Evolutionary conservation across 2,888 invertebrate species (phyloP), one percentile per base, ranked within the genome.

Genomic region (Drosophila prolongata): DNA sequence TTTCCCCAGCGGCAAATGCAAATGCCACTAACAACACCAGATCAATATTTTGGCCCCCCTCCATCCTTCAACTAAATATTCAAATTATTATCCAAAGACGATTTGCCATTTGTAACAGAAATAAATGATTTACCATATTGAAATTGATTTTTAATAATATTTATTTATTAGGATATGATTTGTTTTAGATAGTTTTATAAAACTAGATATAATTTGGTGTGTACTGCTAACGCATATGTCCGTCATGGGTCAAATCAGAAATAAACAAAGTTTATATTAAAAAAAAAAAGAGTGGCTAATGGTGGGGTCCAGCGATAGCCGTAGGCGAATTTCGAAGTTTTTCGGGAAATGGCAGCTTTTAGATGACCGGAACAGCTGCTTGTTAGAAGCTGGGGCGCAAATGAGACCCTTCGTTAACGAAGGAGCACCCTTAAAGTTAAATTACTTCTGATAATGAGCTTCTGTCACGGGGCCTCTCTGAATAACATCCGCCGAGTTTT

Each of bases 361-460:
- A 34, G 47, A 47, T 47, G 47, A 47, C 47, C 47, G 47, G 47
- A 47, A 47, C 47, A 47, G 47, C 47, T 47, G 47, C 16, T 34
- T 6, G 34, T 47, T 43, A 43, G 30, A 30, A 30, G 30, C 30
- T 30, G 30, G 30, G 30, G 30, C 30, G 30, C 30, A 30, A 30
- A 30, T 30, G 30, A 30, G 30, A 30, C 30, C 30, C 30, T 47
- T 47, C 47, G 30, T 47, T 47, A 46, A 24, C 46, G 46, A 27
- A 27, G 27, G 16, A 47, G 47, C 47, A 27, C 11, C 30, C 34
- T 14, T 14, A 47, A 47, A 47, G 47, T 47, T 47, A 47, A 47
- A 47, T 47, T 47, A 47, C 47, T 47, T 47, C 47, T 47, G 47
- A 47, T 47, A 47, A 47, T 47, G 47, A 47, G 47, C 30, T 3